These are phyloP conservation scores for Trissolcus japonicus DNA, from an alignment of 2,888 invertebrate genomes.

Conservation along the genomic window DNA sequence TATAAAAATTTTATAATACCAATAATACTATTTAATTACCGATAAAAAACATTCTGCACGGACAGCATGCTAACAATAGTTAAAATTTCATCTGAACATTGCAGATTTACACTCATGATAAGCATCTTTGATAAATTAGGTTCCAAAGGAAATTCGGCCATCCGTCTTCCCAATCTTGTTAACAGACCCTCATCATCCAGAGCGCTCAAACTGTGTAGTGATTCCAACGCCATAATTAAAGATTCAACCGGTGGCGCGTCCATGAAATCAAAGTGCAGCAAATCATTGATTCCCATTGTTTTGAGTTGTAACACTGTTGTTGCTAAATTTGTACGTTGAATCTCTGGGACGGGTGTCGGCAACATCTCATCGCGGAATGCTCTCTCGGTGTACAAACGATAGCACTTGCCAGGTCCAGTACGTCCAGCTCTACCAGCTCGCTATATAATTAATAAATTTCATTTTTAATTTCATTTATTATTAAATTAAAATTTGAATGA, in stretches of 20 bases:
- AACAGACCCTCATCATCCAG: slow-evolving; percentile 95
- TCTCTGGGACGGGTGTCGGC: slow-evolving; percentile 98
- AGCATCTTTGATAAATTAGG: slow-evolving; percentile 98
- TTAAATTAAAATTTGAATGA: background rate
- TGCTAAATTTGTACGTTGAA: slow-evolving; percentile 98
- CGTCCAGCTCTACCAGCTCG: slow-evolving; percentile 89
- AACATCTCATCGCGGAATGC: slow-evolving; percentile 99
- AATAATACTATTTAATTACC: slow-evolving; percentile 66
- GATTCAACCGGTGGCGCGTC: slow-evolving; percentile 99
- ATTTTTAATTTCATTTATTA: background rate
- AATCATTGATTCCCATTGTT: slow-evolving; percentile 99
- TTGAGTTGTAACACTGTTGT: slow-evolving; percentile 97
- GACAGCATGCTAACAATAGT: slow-evolving; percentile 99
- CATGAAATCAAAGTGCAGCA: slow-evolving; percentile 99
- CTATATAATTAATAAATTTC: slow-evolving; percentile 48
- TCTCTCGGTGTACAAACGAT: slow-evolving; percentile 97
- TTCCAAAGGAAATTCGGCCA: slow-evolving; percentile 99
- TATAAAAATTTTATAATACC: background rate
- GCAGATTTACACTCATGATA: slow-evolving; percentile 98
- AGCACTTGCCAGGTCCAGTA: slow-evolving; percentile 98
- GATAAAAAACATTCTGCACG: slow-evolving; percentile 98
- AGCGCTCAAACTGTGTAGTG: slow-evolving; percentile 96
- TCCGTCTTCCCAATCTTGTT: slow-evolving; percentile 86
- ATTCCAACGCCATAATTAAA: slow-evolving; percentile 97
- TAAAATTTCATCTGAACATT: slow-evolving; percentile 98